Evolutionary conservation across 2,113 vertebrate species (phyloP), one percentile per base, ranked within the genome.

Genomic region (Girardinichthys multiradiatus): DNA sequence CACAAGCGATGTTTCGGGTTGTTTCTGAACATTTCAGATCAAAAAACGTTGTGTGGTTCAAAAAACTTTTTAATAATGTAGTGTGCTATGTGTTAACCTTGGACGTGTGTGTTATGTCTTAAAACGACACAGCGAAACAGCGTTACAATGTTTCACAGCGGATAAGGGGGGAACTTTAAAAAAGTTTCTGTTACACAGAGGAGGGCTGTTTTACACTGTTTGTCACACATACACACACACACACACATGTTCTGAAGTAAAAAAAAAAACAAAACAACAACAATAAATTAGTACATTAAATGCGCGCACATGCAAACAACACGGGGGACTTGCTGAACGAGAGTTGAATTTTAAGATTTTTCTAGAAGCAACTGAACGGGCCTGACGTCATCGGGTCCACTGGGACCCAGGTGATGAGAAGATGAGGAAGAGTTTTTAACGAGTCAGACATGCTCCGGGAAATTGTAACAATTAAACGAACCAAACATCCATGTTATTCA

Each of bases 301-400:
- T n/a, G 15, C 24, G 13, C 54, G 27, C 3, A 17, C 35, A 1
- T 4, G n/a, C 12, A 35, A 13, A 35, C 70, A 35, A 4, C n/a
- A 7, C 66, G 7, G 26, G 21, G 35, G 8, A 10, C 10, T 24
- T 19, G 10, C 6, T 1, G 4, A 73, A 45, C 26, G 7, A 4
- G 11, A 11, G 26, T 39, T 15, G 15, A 10, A 21, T 19, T 30
- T 17, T 9, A 60, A 21, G 13, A 64, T n/a, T 54, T 68, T 77
- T 81, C 90, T 86, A 86, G 88, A 90, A 90, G 74, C 76, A 42
- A 65, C 81, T 66, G 24, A 75, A n/a, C 27, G 0, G 61, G 6
- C 30, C 0, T 89, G 90, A 91, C 88, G 90, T 89, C 84, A 85
- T 39, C 0, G 3, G 30, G 19, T 8, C 5, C 2, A 17, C 42